A percentile compares a stretch with the other conserved stretches of the same genome.
These are phyloP conservation scores for Semicossyphus pulcher DNA, from an alignment of 2,113 vertebrate genomes.

Conservation along the genomic window DNA sequence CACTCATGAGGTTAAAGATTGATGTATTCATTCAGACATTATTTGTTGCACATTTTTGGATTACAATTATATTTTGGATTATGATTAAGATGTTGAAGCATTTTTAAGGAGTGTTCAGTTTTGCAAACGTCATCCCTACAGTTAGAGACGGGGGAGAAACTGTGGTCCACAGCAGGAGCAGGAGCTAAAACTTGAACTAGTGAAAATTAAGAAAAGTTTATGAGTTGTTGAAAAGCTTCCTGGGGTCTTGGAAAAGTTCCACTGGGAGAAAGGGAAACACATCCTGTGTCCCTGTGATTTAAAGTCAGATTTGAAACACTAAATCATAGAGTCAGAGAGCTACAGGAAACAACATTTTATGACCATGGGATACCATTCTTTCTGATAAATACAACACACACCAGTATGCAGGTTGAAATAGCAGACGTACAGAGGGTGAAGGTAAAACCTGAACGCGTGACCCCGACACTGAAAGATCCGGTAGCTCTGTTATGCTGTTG, in stretches of 20 bases:
- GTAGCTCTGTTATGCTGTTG: too few relatives aligned
- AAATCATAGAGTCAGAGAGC: background rate
- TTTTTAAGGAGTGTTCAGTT: too few relatives aligned
- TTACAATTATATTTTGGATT: too few relatives aligned
- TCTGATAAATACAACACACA: background rate
- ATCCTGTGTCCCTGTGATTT: background rate
- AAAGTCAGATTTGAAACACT: background rate
- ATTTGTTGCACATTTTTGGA: background rate
- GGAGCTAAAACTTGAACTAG: background rate
- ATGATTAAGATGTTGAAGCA: background rate
- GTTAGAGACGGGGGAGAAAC: too few relatives aligned
- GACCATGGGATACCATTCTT: background rate
- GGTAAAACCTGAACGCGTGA: too few relatives aligned
- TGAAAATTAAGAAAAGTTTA: too few relatives aligned
- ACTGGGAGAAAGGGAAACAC: background rate
- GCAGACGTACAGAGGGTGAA: too few relatives aligned
- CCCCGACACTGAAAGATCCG: too few relatives aligned
- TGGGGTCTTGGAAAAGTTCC: background rate
- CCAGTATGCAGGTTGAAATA: too few relatives aligned
- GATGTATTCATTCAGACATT: background rate
- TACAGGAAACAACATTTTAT: background rate
- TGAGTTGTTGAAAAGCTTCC: background rate
- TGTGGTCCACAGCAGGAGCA: background rate
- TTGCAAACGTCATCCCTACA: too few relatives aligned
- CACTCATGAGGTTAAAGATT: background rate